Evolutionary conservation across 2,888 invertebrate genomes (phyloP), one percentile per base, ranked within the genome.

Genomic region (Thera obeliscata): DNA sequence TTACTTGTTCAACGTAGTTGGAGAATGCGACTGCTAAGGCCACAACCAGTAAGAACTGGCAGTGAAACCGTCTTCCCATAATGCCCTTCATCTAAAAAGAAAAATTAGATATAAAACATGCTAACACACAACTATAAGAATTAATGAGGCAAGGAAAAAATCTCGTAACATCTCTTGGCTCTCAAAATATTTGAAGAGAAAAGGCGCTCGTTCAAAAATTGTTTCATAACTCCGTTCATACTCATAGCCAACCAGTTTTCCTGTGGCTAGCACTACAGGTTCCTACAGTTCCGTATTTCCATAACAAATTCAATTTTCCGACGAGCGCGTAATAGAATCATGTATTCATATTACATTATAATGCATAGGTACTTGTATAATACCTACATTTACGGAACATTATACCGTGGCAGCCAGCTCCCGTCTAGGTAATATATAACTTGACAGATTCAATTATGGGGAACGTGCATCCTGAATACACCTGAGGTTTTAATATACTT

Each of bases 1-100:
- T 8, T 80, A 92, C 92, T 85, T 90, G 87, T 69, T 90, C 87
- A 71, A 91, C 80, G 70, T 91, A 90, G 49, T 84, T 82, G 3
- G 89, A 88, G 64, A 89, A 83, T 2, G 86, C 84, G 62, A 91
- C 73, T 54, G 83, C 81, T 36, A 88, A 70, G 52, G 80, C 79
- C 56, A 84, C 80, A 9, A 86, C 75, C 61, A 90, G 74, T 48
- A 91, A 75, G 66, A 90, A 79, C 56, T 81, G 85, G 22, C 86
- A 83, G 3, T 87, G 86, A 72, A 84, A 86, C 72, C 83, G 82
- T 61, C 83, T 79, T 69, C 83, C 82, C 65, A 75, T 76, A 38
- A 73, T 73, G 69, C 76, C 77, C 74, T 76, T 84, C 90, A 91
- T 92, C 91, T 91, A 79, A 55, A 77, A 74, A 70, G 73, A 64